A percentile compares a stretch with the other conserved stretches of the same genome.
Conservation (phyloP, 1,140 invertebrate species). For the Sycophaga agraensis region DNA sequence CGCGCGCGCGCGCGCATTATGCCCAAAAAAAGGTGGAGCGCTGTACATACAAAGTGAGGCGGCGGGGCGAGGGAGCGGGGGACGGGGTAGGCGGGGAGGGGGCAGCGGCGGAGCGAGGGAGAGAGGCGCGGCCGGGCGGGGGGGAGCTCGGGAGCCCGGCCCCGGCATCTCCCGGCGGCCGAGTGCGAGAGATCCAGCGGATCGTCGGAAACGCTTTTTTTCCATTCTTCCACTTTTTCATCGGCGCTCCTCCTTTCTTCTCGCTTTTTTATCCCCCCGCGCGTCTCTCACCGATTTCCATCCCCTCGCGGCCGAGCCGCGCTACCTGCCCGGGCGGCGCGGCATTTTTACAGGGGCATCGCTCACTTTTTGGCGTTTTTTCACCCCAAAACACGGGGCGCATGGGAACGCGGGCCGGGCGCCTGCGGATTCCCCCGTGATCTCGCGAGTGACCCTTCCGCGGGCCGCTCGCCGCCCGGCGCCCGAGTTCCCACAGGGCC, state of each 20-base stretch:
- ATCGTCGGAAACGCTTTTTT: conserved; percentile 17
- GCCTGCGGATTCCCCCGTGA: no score
- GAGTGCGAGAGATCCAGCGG: conserved; percentile 8
- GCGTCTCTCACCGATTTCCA: conserved; percentile 1
- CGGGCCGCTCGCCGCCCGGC: not conserved
- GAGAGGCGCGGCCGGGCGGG: no score
- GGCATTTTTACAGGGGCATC: conserved; percentile 14
- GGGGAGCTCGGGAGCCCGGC: no score
- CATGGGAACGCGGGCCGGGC: conserved; percentile 27
- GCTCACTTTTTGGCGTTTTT: conserved; percentile 25
- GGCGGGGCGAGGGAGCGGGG: not conserved
- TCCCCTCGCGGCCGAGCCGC: not conserved
- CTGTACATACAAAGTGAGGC: not conserved
- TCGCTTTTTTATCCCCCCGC: conserved; percentile 6
- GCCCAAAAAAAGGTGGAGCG: not conserved
- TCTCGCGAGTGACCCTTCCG: conserved; percentile 24
- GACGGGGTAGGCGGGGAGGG: no score
- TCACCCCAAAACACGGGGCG: conserved; percentile 20
- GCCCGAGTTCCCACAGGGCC: conserved; percentile 20
- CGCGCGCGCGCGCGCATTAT: not conserved
- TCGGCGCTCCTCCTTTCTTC: not conserved
- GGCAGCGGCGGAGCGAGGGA: not conserved
- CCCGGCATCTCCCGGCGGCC: no score
- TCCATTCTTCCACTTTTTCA: not conserved
- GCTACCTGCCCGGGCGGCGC: conserved; percentile 1